Evolutionary conservation across 2,113 vertebrate genomes (phyloP), one percentile per base, ranked within the genome.

Genomic region (Cryptoleucopteryx plumbea): DNA sequence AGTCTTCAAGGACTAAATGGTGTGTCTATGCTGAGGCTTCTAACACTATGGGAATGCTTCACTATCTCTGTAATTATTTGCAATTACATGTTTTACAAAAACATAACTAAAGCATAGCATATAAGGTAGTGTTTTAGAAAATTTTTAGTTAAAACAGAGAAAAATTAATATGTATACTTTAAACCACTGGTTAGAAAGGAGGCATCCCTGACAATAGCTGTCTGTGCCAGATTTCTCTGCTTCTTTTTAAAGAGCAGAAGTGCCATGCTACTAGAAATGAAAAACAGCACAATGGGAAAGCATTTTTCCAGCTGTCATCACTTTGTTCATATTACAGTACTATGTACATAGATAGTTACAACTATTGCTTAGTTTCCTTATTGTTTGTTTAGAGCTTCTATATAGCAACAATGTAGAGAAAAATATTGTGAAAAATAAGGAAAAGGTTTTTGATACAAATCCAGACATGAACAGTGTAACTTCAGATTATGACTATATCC

Each of bases 251-350:
- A 82, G 53, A 80, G 48, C 31, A 85, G 67, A 88, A 96, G 45
- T 55, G 79, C 65, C 73, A 45, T 29, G 73, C 91, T 93, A 82
- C 86, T 86, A 88, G 80, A 95, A 94, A 72, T 42, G 36, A 84
- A 92, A 86, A 90, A 48, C 72, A 95, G 94, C 74, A 59, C 3
- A 9, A 77, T 47, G 43, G 67, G 59, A 93, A 88, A 81, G 32
- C 68, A 78, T 93, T 94, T 88, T 92, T 94, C 84, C 82, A 92
- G 86, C 68, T 95, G 94, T 96, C 94, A 93, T 86, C 96, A 91
- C 75, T 63, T 86, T 74, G 32, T 75, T 90, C 72, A 23, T 78
- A 63, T 66, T 86, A 59, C 32, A 90, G 63, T 55, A 84, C 55
- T 43, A 47, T 52, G 90, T 84, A 67, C 85, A 82, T 88, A 65